Evolutionary conservation across 2,797 vertebrate genomes (phyloP).

Genomic region (Pipistrellus pygmaeus): DNA sequence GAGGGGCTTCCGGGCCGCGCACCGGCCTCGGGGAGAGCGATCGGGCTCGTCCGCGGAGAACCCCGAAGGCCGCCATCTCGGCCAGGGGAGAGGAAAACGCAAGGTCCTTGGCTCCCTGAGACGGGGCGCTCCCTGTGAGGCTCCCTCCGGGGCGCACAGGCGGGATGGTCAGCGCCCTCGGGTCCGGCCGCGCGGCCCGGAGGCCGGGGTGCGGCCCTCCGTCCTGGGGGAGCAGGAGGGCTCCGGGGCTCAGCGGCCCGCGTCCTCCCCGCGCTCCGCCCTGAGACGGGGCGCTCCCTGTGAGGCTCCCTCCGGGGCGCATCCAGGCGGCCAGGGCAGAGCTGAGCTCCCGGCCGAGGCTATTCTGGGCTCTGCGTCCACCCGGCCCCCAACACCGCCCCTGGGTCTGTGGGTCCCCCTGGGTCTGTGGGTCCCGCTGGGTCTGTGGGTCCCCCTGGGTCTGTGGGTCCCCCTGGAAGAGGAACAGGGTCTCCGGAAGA

Average conservation of each 20-base stretch:
- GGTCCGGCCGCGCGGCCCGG: slow-evolving; percentile 38
- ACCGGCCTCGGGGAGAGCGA: not conserved
- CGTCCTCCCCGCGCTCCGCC: not conserved
- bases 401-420: too few relatives aligned
- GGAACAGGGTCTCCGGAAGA: not conserved
- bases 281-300: too few relatives aligned
- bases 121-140: not conserved
- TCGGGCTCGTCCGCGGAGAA: not conserved
- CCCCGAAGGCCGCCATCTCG: not conserved
- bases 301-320: not conserved
- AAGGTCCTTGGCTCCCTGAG: not conserved
- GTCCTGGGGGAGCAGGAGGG: not conserved
- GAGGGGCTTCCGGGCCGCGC: slow-evolving; percentile 67
- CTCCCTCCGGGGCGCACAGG: slow-evolving; percentile 78
- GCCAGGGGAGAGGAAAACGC: not conserved
- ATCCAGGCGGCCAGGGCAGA: not conserved
- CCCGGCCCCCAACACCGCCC: not conserved
- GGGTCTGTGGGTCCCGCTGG: not conserved
- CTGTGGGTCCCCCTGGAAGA: too few relatives aligned
- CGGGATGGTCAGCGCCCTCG: slow-evolving; percentile 78
- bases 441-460: too few relatives aligned
- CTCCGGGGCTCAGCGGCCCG: slow-evolving; percentile 81
- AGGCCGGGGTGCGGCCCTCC: not conserved
- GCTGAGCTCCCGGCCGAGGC: not conserved
- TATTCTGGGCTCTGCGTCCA: not conserved